Evolutionary conservation across 1,140 invertebrate species (phyloP).

Genomic region (Bombus impatiens): DNA sequence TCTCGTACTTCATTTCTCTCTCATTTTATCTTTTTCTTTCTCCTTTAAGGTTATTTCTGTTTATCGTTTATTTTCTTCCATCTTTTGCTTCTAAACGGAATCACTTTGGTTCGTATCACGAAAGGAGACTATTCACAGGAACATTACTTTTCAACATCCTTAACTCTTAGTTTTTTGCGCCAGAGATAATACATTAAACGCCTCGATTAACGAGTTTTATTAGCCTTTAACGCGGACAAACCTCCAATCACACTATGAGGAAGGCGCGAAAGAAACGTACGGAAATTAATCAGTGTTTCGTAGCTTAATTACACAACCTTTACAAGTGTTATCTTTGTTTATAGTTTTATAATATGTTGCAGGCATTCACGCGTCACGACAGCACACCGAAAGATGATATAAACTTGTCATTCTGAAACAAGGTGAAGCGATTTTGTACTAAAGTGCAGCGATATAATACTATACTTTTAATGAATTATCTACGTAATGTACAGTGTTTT

Average conservation of each 20-base stretch:
- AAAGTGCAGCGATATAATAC: constrained; percentile 80
- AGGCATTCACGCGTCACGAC: constrained; percentile 72
- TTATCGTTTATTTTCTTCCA: background rate
- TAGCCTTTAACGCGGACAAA: constrained; percentile 28
- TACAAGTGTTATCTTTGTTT: constrained; percentile 53
- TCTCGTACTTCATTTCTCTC: background rate
- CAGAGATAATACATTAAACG: constrained; percentile 20
- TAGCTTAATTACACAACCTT: constrained; percentile 61
- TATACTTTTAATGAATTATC: constrained; percentile 76
- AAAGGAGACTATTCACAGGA: constrained; percentile 66
- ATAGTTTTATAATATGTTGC: constrained; percentile 65
- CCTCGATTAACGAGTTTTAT: constrained; percentile 35
- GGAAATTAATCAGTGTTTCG: constrained; percentile 11
- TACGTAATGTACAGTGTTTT: constrained; percentile 78
- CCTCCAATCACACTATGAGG: constrained; percentile 26
- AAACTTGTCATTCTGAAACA: constrained; percentile 74
- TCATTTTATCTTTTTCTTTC: background rate
- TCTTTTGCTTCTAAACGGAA: constrained; percentile 35
- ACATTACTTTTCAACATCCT: constrained; percentile 61
- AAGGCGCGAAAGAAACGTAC: constrained; percentile 45
- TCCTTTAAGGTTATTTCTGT: constrained; percentile 16
- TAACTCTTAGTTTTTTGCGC: constrained; percentile 14
- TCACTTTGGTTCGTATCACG: constrained; percentile 67
- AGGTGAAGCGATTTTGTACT: constrained; percentile 81
- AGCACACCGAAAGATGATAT: constrained; percentile 73